Conservation (phyloP, 92 coral and sea anemone genomes). For the Epizoanthus ramosus region DNA sequence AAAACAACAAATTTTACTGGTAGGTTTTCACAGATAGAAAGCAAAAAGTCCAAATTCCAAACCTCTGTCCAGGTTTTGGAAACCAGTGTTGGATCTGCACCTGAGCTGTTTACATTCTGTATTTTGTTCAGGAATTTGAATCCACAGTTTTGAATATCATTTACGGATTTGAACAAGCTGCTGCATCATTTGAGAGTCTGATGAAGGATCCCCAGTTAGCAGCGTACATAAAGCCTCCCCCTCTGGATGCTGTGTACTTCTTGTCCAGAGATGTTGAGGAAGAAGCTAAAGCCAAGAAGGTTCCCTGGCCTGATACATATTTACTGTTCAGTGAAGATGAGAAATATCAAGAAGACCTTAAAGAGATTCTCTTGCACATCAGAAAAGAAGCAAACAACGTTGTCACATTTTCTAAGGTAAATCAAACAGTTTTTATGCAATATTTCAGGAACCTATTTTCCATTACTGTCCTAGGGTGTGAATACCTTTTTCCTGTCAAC, state of each 20-base stretch:
- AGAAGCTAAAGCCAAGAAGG: conserved; percentile 69
- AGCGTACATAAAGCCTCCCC: conserved; percentile 82
- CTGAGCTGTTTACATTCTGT: neutral
- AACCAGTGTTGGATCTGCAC: neutral
- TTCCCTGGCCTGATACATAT: conserved; percentile 86
- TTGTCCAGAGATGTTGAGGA: conserved; percentile 79
- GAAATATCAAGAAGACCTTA: conserved; percentile 79
- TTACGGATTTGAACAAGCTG: conserved; percentile 81
- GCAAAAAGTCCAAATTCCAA: too few relatives aligned
- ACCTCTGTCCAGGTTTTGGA: too few relatives aligned
- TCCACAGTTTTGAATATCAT: conserved; percentile 64
- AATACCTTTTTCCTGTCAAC: too few relatives aligned
- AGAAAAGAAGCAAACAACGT: conserved; percentile 79
- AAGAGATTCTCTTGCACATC: conserved; percentile 59
- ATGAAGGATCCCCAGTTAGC: conserved; percentile 76
- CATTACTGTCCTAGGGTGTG: neutral
- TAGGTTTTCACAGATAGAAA: too few relatives aligned
- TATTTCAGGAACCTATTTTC: neutral
- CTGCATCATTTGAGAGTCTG: conserved; percentile 77
- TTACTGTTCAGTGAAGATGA: conserved; percentile 88
- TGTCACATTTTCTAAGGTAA: conserved; percentile 76
- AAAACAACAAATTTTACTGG: too few relatives aligned
- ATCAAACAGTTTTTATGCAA: neutral
- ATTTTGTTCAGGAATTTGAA: conserved; percentile 72
- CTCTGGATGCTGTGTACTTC: conserved; percentile 84